Conservation (phyloP, 1,140 invertebrate species). For the Popillia japonica region DNA sequence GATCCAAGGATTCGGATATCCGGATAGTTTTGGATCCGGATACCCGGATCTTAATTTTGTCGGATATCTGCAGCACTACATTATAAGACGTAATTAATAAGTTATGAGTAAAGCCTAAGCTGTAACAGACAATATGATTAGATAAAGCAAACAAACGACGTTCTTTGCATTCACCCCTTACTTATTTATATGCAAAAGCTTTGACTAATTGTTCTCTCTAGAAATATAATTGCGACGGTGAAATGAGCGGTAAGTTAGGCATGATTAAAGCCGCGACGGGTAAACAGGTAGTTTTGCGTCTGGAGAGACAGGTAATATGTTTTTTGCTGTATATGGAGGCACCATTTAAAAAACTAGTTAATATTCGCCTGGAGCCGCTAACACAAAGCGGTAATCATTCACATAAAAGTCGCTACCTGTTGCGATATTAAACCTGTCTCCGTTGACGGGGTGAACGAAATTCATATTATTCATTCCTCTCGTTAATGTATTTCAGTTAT, state of each 20-base stretch:
- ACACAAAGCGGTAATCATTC: constrained; percentile 41
- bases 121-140: background rate
- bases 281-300: constrained; percentile 20
- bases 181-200: constrained; percentile 1
- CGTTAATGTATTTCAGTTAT: constrained; percentile 27
- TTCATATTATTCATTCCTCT: constrained; percentile 37
- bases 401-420: constrained; percentile 41
- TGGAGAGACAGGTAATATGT: constrained; percentile 39
- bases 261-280: constrained; percentile 23
- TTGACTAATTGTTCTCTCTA: constrained; percentile 16
- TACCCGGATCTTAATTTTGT: no score
- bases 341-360: constrained; percentile 42
- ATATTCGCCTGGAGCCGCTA: constrained; percentile 39
- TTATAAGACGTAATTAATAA: no score
- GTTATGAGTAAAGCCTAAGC: no score
- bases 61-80: no score
- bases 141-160: background rate
- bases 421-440: constrained; percentile 40
- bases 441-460: constrained; percentile 26
- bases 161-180: background rate
- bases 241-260: constrained; percentile 1
- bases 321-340: constrained; percentile 36
- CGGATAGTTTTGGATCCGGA: no score
- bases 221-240: background rate
- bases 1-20: no score